Evolutionary conservation across 2,888 invertebrate genomes (phyloP).

Genomic region (Masnerella sp.): DNA sequence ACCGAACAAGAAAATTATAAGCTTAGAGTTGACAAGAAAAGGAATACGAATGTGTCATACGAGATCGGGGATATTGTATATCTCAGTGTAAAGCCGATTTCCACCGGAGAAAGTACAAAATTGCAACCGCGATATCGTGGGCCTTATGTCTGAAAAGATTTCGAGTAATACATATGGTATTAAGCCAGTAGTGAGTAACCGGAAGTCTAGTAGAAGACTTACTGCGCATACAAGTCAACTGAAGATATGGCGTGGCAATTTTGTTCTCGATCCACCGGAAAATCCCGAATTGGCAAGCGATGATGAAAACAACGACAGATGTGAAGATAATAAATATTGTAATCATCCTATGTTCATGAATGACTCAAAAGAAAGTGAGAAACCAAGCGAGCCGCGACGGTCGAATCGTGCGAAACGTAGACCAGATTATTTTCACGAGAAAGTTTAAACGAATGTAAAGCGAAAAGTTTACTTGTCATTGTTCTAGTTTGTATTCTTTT

Average conservation of each 20-base stretch:
- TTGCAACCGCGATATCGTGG: constrained; percentile 35
- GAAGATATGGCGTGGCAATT: constrained; percentile 28
- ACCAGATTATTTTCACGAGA: not conserved
- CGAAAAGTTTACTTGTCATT: not conserved
- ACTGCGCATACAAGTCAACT: constrained; percentile 30
- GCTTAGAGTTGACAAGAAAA: constrained; percentile 36
- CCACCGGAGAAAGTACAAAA: constrained; percentile 42
- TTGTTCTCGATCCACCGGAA: too few species aligned
- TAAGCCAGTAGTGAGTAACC: constrained; percentile 3
- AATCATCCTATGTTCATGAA: too few species aligned
- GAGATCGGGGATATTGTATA: constrained; percentile 28
- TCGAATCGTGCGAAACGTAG: not conserved
- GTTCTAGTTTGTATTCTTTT: not conserved
- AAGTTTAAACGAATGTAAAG: not conserved
- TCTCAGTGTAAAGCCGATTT: constrained; percentile 19
- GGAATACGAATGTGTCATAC: constrained; percentile 5
- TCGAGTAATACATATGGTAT: constrained; percentile 33
- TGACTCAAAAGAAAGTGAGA: too few species aligned
- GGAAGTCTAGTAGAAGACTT: not conserved
- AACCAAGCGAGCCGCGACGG: too few species aligned
- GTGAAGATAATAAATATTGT: too few species aligned
- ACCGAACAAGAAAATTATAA: not conserved
- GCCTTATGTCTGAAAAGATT: constrained; percentile 16
- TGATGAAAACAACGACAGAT: too few species aligned
- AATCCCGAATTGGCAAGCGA: too few species aligned